Conservation (phyloP, 2,797 vertebrate genomes). For the Pseudomugil tenellus region DNA sequence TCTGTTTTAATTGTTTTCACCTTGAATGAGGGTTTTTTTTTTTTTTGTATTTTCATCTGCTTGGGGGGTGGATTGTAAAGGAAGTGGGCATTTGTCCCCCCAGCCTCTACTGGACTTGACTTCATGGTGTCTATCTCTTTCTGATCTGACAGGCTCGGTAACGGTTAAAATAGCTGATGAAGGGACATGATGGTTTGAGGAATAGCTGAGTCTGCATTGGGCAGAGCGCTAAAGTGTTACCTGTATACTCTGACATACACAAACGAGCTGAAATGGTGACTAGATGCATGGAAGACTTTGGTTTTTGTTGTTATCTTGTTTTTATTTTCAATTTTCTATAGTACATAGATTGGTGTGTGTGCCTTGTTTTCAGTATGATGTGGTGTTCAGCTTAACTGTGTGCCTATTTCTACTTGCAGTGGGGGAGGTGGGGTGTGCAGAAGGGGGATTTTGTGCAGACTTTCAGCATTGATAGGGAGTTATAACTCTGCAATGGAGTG, state of each 20-base stretch:
- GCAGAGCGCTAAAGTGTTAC: conserved; percentile 90
- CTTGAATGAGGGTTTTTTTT: conserved; percentile 68
- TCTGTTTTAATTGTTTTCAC: conserved; percentile 40
- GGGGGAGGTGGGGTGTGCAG: conserved; percentile 65
- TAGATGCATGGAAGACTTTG: conserved; percentile 96
- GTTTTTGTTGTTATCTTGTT: conserved; percentile 40
- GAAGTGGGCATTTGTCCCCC: conserved; percentile 76
- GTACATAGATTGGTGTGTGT: conserved; percentile 92
- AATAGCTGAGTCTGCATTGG: conserved; percentile 98
- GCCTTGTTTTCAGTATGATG: conserved; percentile 95
- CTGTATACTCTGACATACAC: conserved; percentile 95
- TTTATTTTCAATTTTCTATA: conserved; percentile 80
- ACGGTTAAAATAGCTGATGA: conserved; percentile 97
- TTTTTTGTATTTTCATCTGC: conserved; percentile 76
- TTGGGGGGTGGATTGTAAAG: conserved; percentile 72
- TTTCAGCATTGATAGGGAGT: conserved; percentile 82
- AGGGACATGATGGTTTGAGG: conserved; percentile 96
- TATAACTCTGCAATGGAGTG: conserved; percentile 74
- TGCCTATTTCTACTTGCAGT: conserved; percentile 92
- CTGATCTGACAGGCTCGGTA: conserved; percentile 98
- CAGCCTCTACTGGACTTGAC: conserved; percentile 84
- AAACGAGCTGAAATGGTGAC: conserved; percentile 97
- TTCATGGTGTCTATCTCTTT: conserved; percentile 97
- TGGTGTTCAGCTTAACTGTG: conserved; percentile 99
- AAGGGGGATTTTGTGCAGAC: conserved; percentile 73